Evolutionary conservation across 2,113 vertebrate genomes (phyloP), one percentile per base, ranked within the genome.

Genomic region (Lanius ludovicianus): DNA sequence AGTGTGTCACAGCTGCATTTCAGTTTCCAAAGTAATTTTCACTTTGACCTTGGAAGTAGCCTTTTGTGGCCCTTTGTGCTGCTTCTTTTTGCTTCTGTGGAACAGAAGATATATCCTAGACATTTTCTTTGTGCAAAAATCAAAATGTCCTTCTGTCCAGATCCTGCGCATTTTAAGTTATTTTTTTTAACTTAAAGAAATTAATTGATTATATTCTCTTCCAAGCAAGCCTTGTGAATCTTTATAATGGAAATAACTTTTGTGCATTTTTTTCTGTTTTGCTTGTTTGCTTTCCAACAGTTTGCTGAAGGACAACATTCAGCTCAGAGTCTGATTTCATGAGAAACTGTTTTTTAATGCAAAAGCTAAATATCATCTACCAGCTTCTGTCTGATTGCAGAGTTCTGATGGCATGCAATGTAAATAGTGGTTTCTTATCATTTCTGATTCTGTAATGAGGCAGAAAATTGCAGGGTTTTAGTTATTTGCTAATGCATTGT

Each of bases 391-490:
- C 25, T 80, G 50, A 88, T 57, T 90, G 79, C 9, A 44, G 28
- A 90, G 47, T 30, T 86, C 17, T 65, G 39, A 57, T 69, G 83
- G 42, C 57, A 75, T 7, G 37, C 47, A 76, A n/a, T 1, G 12
- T 80, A 90, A 93, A 90, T 42, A 71, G 63, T 21, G 59, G 11
- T 57, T 91, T 94, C 82, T 84, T 94, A 65, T 74, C 7, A 76
- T 82, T 84, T 88, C 42, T 92, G 91, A 41, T 75, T 93, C 57
- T 92, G 73, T 73, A 57, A 78, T 23, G 44, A 90, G 70, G 52
- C 60, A 89, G 67, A 93, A 93, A 89, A 95, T 84, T 89, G 47
- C 42, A 80, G 70, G 74, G 50, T 41, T 87, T 80, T 78, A 86
- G 68, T 88, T 88, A 56, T 84, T 89, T 70, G 59, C 47, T 83